Base-by-base conservation (phyloP, 2,888 invertebrate genomes). In the Nemurella pictetii region DNA sequence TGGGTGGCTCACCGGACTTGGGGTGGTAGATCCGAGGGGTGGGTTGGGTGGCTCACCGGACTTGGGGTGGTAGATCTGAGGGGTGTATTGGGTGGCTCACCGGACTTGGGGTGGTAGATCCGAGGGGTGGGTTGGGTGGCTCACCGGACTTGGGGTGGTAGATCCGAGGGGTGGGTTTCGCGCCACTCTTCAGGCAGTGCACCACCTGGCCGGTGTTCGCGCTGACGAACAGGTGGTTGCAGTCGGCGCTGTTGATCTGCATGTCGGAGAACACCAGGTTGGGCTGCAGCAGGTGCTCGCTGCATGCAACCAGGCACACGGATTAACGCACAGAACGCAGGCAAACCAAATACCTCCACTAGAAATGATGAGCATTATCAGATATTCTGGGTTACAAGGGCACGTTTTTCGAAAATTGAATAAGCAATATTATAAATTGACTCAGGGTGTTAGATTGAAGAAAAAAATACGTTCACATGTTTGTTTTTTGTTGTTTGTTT, bases 81-180 rank as follows among this genome's bases (percentile, higher is more conserved):
- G 15, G 7, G 36, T 36, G 36, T 36, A 15, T 36, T 7, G 36
- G 15, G 5, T 20, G 20, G 36, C 84, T 85, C 85, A 87, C 87
- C 87, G 87, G 84, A 87, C 89, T 89, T 89, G 86, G 89, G 87
- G 20, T 87, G 82, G 27, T 27, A 77, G 77, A 77, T 20, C 27
- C 77, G 89, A 3, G 89, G 89, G 77, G 87, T 88, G 20, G 88
- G 87, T 87, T 89, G 89, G 30, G 89, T 89, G 84, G 30, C 85
- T 85, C 85, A 87, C 87, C 87, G 87, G 85, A 87, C 89, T 90
- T 89, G 86, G 89, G 87, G 20, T 87, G 83, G 87, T 89, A 90
- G 85, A 88, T 87, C 86, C 89, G 89, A 1, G 89, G 89, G 74
- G 87, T 88, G 20, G 88, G 87, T 87, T 89, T 90, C 30, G 89